Evolutionary conservation across 1,140 invertebrate species (phyloP), one percentile per base, ranked within the genome.

Genomic region (Tetragnatha versicolor): DNA sequence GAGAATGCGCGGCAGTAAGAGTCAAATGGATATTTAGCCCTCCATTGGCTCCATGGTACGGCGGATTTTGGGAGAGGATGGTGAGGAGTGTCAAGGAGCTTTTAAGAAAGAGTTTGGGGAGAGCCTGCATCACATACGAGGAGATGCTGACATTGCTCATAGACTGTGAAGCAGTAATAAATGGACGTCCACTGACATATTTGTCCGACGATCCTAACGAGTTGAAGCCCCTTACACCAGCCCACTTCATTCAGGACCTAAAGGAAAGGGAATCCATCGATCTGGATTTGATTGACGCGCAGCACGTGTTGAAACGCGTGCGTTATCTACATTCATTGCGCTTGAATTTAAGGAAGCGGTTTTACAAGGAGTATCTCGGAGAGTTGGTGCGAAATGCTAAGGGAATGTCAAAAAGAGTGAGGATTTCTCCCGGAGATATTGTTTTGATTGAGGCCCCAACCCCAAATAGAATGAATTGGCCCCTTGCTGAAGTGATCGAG

Each of bases 11-110:
- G 14, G 10, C 37, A 31, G 20, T 4, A 22, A 51, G 35, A n/a
- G 53, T 69, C 33, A 51, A 69, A 22, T 69, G 45, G 45, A 42
- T 14, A 25, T 66, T 66, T 17, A 66, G n/a, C n/a, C n/a, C n/a
- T n/a, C n/a, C n/a, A n/a, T n/a, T n/a, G n/a, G n/a, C n/a, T n/a
- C n/a, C n/a, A 27, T 66, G 63, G 63, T 66, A 66, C n/a, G 39
- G 39, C 10, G 20, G 39, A 2, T 47, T 10, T 2, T n/a, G 17
- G 33, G 9, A 61, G 25, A 61, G 33, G 25, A 61, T 61, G 58
- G 31, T 39, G n/a, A 14, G 33, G 2, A n/a, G 0, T n/a, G n/a
- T 61, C 3, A 61, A 61, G 33, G 17, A 61, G 22, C 31, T 61
- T 37, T 20, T 61, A n/a, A 14, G 33, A 37, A 61, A 39, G 14